Percentiles rank a stretch among this genome's conserved stretches.
Evolutionary conservation across 1,140 invertebrate species (phyloP).

Genomic region (Caerostris darwini): DNA sequence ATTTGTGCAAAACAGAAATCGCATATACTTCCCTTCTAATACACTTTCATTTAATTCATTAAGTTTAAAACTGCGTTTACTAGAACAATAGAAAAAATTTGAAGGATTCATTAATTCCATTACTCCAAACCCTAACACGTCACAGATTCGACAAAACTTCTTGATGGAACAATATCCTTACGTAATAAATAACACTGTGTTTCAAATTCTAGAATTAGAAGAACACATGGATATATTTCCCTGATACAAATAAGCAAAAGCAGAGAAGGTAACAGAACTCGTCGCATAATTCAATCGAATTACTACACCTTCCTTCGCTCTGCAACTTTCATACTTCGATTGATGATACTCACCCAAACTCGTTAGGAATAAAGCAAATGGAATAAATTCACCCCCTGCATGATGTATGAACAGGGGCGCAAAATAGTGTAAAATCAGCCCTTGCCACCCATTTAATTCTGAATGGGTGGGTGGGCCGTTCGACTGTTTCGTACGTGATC

Average conservation of each 20-base stretch:
- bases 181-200: no score
- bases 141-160: no score
- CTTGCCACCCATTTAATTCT: background rate
- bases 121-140: no score
- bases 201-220: no score
- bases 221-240: background rate
- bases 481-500: constrained; percentile 64
- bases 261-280: background rate
- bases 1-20: no score
- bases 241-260: background rate
- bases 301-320: background rate
- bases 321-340: constrained; percentile 1
- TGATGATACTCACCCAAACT: constrained; percentile 14
- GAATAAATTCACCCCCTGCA: constrained; percentile 48
- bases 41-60: no score
- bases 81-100: no score
- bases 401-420: constrained; percentile 30
- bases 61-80: no score
- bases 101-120: no score
- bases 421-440: constrained; percentile 44
- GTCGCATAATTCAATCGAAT: background rate
- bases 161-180: no score
- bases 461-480: background rate
- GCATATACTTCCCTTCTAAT: no score
- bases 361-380: constrained; percentile 49